These are phyloP conservation scores for Limulus polyphemus DNA, from an alignment of 2,888 invertebrate genomes.

Conservation along the genomic window DNA sequence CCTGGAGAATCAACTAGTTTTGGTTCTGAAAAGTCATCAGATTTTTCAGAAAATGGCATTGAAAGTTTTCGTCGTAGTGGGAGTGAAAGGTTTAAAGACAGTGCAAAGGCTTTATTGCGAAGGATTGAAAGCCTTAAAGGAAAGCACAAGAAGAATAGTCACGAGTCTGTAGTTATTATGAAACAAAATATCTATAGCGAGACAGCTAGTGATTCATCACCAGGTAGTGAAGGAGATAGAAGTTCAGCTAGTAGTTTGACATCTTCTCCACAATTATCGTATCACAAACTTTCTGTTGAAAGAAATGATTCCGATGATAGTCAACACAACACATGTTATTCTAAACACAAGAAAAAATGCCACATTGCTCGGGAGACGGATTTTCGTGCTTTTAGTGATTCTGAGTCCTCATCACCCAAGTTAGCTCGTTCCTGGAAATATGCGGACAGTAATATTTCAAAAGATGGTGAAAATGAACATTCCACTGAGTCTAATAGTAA, in stretches of 20 bases:
- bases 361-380: slow-evolving; percentile 5
- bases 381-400: slow-evolving; percentile 53
- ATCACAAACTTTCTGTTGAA: no score
- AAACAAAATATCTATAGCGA: no score
- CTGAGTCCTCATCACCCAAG: slow-evolving; percentile 60
- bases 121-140: slow-evolving; percentile 75
- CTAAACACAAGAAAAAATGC: slow-evolving; percentile 1
- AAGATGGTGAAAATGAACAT: neutral
- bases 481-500: no score
- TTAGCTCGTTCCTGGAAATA: slow-evolving; percentile 58
- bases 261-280: slow-evolving; percentile 6
- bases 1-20: slow-evolving; percentile 21
- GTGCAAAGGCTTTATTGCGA: slow-evolving; percentile 65
- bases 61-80: slow-evolving; percentile 48
- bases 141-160: slow-evolving; percentile 48
- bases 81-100: slow-evolving; percentile 63
- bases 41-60: slow-evolving; percentile 13
- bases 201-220: no score
- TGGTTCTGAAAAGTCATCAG: slow-evolving; percentile 13
- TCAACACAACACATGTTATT: neutral
- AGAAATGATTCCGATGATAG: neutral
- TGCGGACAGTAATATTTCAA: slow-evolving; percentile 52
- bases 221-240: slow-evolving; percentile 9
- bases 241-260: slow-evolving; percentile 20
- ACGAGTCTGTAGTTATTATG: slow-evolving; percentile 50